Percentiles rank a stretch among this genome's conserved stretches.
Conservation (phyloP, 2,113 vertebrate genomes). For the Suricata suricatta region DNA sequence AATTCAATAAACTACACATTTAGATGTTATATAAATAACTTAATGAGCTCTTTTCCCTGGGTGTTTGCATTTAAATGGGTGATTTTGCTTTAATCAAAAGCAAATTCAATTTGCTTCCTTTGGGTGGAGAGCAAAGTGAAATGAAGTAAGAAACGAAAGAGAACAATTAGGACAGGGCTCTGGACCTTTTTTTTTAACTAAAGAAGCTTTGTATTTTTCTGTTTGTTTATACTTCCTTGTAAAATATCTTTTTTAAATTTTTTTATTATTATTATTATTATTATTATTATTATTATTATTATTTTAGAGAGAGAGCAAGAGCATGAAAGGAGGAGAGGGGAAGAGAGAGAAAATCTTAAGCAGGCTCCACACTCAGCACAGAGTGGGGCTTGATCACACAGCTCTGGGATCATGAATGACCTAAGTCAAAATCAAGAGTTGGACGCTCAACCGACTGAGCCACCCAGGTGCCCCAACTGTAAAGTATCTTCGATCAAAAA, state of each 20-base stretch:
- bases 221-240: neutral
- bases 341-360: too few relatives aligned
- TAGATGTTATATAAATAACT: neutral
- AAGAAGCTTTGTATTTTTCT: neutral
- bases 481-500: slow-evolving; percentile 24
- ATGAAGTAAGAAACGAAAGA: neutral
- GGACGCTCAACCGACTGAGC: too few relatives aligned
- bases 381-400: too few relatives aligned
- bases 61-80: neutral
- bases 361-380: too few relatives aligned
- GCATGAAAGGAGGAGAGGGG: too few relatives aligned
- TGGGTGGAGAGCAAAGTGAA: neutral
- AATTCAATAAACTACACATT: neutral
- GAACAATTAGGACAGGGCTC: neutral
- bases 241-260: neutral
- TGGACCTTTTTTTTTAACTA: slow-evolving; percentile 22
- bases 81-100: neutral
- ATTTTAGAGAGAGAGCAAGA: too few relatives aligned
- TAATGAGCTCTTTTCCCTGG: neutral
- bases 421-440: too few relatives aligned
- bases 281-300: too few relatives aligned
- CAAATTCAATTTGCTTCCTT: neutral
- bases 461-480: neutral
- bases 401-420: too few relatives aligned
- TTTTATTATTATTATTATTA: too few relatives aligned